Conservation (phyloP, 2,113 vertebrate genomes). For the Engraulis encrasicolus region DNA sequence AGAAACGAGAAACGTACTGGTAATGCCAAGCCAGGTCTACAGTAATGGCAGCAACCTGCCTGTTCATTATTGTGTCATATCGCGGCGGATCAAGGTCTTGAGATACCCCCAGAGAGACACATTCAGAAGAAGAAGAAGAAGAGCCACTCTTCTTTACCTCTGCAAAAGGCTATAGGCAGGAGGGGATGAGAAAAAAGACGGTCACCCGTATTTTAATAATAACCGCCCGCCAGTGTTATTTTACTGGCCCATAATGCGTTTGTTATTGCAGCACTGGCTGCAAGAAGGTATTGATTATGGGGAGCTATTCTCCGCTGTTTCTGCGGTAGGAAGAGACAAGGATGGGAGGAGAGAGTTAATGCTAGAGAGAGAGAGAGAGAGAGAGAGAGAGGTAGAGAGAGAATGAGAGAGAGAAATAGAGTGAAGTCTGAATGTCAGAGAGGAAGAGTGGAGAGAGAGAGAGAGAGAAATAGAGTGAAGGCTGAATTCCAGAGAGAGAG, state of each 20-base stretch:
- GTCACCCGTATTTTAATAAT: conserved; percentile 72
- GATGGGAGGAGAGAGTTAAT: no score
- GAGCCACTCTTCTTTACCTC: conserved; percentile 37
- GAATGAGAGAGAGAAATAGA: no score
- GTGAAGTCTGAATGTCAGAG: no score
- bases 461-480: conserved; percentile 2
- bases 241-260: conserved; percentile 73
- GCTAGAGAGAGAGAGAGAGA: no score
- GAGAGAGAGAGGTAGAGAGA: no score
- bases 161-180: conserved; percentile 64
- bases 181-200: conserved; percentile 60
- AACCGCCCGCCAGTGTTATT: conserved; percentile 66
- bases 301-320: conserved; percentile 23
- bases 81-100: conserved; percentile 60
- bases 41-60: conserved; percentile 49
- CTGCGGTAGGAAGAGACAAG: not conserved
- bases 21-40: conserved; percentile 69
- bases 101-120: conserved; percentile 29
- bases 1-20: no score
- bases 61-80: conserved; percentile 58
- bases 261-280: conserved; percentile 76
- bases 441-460: no score
- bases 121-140: not conserved
- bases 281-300: conserved; percentile 77
- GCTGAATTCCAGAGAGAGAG: no score